phyloP scores from a whole-genome alignment of 1,140 invertebrate species.

The Trichogramma pretiosum region DNA sequence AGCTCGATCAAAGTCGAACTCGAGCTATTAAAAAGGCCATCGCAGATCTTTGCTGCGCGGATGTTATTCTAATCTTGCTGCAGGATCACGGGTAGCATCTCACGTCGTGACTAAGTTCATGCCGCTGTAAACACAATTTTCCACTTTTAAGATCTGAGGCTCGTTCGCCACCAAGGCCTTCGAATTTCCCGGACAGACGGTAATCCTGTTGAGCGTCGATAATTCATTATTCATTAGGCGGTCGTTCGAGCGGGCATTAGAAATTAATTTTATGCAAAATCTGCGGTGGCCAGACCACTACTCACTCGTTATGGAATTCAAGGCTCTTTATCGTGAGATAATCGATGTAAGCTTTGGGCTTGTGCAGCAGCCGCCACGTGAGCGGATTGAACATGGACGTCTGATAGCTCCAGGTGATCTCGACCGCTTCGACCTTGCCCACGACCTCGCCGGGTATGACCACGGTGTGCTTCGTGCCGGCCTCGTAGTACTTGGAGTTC shows the following conservation, averaged over 20 bases:
- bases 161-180: constrained; percentile 37
- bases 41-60: no score
- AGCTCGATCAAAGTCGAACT: no score
- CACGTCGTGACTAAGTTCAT: constrained; percentile 30
- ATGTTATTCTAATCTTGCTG: no score
- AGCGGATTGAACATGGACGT: constrained; percentile 71
- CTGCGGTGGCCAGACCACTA: constrained; percentile 16
- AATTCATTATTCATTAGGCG: no score
- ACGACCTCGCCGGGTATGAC: constrained; percentile 60
- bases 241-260: no score
- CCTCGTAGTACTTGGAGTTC: constrained; percentile 53
- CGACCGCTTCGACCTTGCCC: constrained; percentile 52
- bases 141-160: constrained; percentile 33
- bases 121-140: constrained; percentile 31
- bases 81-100: no score
- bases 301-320: constrained; percentile 55
- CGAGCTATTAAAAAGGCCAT: no score
- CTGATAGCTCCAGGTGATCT: constrained; percentile 69
- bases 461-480: constrained; percentile 59
- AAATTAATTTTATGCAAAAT: no score
- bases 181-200: constrained; percentile 33
- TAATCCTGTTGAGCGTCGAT: constrained; percentile 33
- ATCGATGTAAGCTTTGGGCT: constrained; percentile 61
- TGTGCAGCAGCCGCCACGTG: constrained; percentile 68
- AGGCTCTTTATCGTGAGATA: constrained; percentile 62